phyloP scores from a whole-genome alignment of 2,888 invertebrate genomes.

The Drosophila subquinaria region DNA sequence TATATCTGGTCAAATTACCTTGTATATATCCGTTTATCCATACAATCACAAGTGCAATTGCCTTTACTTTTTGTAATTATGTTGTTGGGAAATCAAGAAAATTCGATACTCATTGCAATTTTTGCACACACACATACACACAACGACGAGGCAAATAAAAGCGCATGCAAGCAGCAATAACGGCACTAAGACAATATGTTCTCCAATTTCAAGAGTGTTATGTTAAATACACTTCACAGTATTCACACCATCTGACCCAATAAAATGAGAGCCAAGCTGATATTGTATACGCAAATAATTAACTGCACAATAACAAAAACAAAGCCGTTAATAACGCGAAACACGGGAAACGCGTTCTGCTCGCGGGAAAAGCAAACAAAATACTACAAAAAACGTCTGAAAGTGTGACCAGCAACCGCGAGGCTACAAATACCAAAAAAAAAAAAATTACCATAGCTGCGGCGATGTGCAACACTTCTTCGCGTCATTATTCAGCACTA shows the following conservation, averaged over 20 bases:
- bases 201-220: conserved; percentile 3
- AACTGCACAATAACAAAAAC: conserved; percentile 28
- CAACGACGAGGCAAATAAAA: conserved; percentile 1
- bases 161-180: conserved; percentile 22
- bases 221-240: not conserved
- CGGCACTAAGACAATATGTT: conserved; percentile 9
- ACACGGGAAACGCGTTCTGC: not conserved
- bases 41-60: conserved; percentile 35
- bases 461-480: not conserved
- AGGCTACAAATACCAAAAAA: conserved; percentile 14
- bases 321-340: conserved; percentile 14
- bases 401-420: conserved; percentile 34
- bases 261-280: not conserved
- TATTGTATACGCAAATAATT: conserved; percentile 22
- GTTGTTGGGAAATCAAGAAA: conserved; percentile 68
- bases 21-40: conserved; percentile 47
- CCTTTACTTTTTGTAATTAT: conserved; percentile 28
- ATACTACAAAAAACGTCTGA: conserved; percentile 27
- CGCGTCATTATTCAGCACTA: not conserved
- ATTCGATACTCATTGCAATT: conserved; percentile 70
- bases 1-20: conserved; percentile 50
- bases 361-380: conserved; percentile 34
- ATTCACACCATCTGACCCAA: conserved; percentile 2
- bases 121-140: conserved; percentile 38
- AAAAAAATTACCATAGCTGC: not conserved